Percentiles rank a stretch among this genome's conserved stretches.
Conservation (phyloP, 2,113 vertebrate species). For the Platysteira castanea region DNA sequence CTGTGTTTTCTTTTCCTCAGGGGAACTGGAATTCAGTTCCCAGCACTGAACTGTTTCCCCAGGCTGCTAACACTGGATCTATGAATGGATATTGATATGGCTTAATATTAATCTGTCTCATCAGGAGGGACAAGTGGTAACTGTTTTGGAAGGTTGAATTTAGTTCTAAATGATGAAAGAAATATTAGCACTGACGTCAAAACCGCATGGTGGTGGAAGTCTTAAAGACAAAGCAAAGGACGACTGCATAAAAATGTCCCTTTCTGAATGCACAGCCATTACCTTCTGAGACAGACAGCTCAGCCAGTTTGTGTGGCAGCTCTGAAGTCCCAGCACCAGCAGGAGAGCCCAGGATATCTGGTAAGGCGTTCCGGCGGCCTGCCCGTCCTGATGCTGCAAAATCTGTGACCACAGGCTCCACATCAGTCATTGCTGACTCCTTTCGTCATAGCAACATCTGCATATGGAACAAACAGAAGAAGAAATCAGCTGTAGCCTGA, state of each 20-base stretch:
- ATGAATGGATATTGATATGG: background rate
- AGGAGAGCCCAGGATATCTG: conserved; percentile 80
- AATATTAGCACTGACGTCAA: background rate
- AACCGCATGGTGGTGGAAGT: background rate
- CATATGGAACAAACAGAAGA: background rate
- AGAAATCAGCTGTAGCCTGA: background rate
- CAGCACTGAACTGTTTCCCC: background rate
- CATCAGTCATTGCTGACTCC: conserved; percentile 84
- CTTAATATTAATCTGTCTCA: background rate
- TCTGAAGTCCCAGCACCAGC: conserved; percentile 71
- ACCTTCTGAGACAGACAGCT: conserved; percentile 80
- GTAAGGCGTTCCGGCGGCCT: conserved; percentile 85
- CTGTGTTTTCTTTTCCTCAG: background rate
- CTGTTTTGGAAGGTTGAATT: background rate
- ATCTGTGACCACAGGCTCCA: conserved; percentile 80
- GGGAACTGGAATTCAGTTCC: background rate
- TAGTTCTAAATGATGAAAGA: background rate
- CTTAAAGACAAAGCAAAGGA: background rate
- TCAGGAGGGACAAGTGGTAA: background rate
- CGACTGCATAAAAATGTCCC: accelerated
- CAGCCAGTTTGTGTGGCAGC: conserved; percentile 77
- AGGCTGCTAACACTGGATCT: background rate
- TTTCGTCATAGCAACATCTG: conserved; percentile 84
- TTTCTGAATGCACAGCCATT: background rate
- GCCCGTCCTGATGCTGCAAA: conserved; percentile 83